phyloP scores from a whole-genome alignment of 2,797 vertebrate species.

The Eurystomus glaucurus region DNA sequence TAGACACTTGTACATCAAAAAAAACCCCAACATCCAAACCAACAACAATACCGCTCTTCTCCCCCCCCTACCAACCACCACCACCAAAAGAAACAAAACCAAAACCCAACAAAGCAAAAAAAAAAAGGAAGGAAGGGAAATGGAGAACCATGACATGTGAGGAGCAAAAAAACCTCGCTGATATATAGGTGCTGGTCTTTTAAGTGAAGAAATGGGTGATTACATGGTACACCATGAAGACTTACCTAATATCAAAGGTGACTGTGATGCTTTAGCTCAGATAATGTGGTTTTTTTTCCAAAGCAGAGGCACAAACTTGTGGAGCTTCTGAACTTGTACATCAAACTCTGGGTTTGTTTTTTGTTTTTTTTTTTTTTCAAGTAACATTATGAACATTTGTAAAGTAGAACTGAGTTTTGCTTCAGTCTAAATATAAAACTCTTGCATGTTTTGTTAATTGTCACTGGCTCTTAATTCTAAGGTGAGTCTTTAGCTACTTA shows the following conservation, averaged over 20 bases:
- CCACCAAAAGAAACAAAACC: no score
- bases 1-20: neutral
- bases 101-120: neutral
- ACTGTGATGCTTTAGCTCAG: neutral
- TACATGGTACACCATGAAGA: neutral
- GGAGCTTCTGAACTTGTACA: neutral
- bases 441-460: neutral
- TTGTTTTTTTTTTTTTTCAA: neutral
- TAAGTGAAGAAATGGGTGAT: neutral
- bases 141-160: neutral
- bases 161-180: neutral
- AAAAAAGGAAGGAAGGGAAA: neutral
- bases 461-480: neutral
- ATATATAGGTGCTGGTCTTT: neutral
- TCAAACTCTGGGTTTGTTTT: neutral
- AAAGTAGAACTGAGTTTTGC: neutral
- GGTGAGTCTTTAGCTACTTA: neutral
- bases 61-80: no score
- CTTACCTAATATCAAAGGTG: neutral
- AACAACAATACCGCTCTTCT: no score
- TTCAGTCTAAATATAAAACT: neutral
- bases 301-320: neutral
- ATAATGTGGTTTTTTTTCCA: neutral
- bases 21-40: no score
- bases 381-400: neutral